Base-by-base conservation (phyloP, 2,888 invertebrate genomes). In the Lasioglossum lativentre region DNA sequence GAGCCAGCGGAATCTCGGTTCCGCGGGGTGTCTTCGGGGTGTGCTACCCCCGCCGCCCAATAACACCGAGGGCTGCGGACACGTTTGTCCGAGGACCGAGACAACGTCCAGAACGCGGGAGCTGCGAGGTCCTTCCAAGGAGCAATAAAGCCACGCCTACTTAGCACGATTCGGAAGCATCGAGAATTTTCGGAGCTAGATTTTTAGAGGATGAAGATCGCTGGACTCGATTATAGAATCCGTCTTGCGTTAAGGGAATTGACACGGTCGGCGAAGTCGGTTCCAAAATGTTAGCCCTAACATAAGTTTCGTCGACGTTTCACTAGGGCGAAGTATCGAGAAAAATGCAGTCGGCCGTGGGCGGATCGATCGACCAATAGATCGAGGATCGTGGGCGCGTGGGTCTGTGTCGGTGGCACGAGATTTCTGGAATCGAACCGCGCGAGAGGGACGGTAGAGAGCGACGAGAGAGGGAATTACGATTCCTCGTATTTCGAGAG, bases 401-500 rank as follows among this genome's bases (percentile, higher is more conserved):
- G 12, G 8, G 47, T 10, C 68, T n/a, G 14, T 30, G 16, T 63
- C 34, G 34, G 30, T 34, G 30, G 23, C 23, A 45, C 63, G 70
- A 23, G 73, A 34, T 82, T 52, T 42, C 40, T 38, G 23, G 66
- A n/a, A 68, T 5, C 8, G 56, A 38, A 40, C 30, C 68, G 42
- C 19, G 77, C 56, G 75, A 30, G 6, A 59, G 30, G 80, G 45
- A 71, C 23, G 72, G 71, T 42, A 23, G 59, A 68, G 74, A 78
- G 63, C 75, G 73, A 70, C 77, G 80, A 82, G 79, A 83, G 86
- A 83, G 85, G 86, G 86, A 88, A 85, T 86, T 88, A 85, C 89
- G 87, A 87, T 89, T 90, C 89, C 80, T 78, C 83, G 84, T 86
- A 88, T 89, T 90, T 90, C 82, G 88, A 89, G 89, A 90, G 90